Conservation (phyloP, 2,888 invertebrate species). For the Plagiodera versicolora region DNA sequence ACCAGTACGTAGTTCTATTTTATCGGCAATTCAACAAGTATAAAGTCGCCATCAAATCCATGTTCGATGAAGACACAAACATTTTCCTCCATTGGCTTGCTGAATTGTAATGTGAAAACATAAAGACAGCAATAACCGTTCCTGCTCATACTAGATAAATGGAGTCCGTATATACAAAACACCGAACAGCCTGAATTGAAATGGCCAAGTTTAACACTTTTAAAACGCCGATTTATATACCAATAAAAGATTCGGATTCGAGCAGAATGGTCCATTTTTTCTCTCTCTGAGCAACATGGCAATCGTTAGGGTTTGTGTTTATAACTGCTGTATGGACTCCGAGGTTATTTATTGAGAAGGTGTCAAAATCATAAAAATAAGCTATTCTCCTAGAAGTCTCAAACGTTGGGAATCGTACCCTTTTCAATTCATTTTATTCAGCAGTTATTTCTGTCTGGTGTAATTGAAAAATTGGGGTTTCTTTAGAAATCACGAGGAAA, state of each 20-base stretch:
- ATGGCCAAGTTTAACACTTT: slow-evolving; percentile 29
- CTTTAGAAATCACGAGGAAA: too few relatives aligned
- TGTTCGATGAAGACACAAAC: slow-evolving; percentile 32
- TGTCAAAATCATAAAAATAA: too few relatives aligned
- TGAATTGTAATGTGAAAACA: slow-evolving; percentile 30
- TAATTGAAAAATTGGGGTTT: too few relatives aligned
- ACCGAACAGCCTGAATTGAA: slow-evolving; percentile 29
- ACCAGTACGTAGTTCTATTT: background rate
- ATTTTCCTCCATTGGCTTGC: slow-evolving; percentile 20
- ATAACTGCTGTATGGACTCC: background rate
- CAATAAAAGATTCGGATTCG: slow-evolving; percentile 22
- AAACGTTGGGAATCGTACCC: too few relatives aligned
- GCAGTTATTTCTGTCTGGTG: too few relatives aligned
- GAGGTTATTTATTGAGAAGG: too few relatives aligned
- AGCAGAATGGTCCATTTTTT: slow-evolving; percentile 24
- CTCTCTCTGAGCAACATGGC: background rate
- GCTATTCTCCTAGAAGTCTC: too few relatives aligned
- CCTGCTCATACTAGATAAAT: slow-evolving; percentile 23
- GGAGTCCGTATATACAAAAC: slow-evolving; percentile 27
- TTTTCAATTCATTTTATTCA: too few relatives aligned
- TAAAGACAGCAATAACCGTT: slow-evolving; percentile 28
- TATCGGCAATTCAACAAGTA: background rate
- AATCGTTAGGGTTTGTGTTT: background rate
- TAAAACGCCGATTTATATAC: slow-evolving; percentile 29
- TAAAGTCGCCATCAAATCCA: slow-evolving; percentile 27